Evolutionary conservation across 1,140 invertebrate genomes (phyloP).

Genomic region (Zophobas atratus): DNA sequence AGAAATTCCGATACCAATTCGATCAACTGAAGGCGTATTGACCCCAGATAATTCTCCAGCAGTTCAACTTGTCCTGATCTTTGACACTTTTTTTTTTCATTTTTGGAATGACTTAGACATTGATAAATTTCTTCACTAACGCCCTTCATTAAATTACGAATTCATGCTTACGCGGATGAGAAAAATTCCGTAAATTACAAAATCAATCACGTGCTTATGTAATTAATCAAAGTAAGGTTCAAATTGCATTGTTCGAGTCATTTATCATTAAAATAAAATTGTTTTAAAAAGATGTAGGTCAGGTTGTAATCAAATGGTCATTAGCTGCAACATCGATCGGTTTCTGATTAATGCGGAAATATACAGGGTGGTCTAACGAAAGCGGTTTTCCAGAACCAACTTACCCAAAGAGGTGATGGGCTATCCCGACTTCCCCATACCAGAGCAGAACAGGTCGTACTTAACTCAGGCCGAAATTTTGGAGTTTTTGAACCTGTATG

Average conservation of each 20-base stretch:
- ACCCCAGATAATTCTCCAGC: not conserved
- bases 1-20: conserved; percentile 7
- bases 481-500: conserved; percentile 85
- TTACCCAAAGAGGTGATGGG: conserved; percentile 87
- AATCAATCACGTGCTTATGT: conserved; percentile 42
- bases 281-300: conserved; percentile 39
- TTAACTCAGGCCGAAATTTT: conserved; percentile 85
- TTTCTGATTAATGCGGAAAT: conserved; percentile 44
- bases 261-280: conserved; percentile 50
- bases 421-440: conserved; percentile 82
- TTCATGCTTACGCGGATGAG: conserved; percentile 20
- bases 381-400: conserved; percentile 76
- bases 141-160: conserved; percentile 25
- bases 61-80: not conserved
- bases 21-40: not conserved
- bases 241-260: conserved; percentile 23
- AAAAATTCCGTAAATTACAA: conserved; percentile 46
- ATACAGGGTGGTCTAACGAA: conserved; percentile 47
- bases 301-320: conserved; percentile 36
- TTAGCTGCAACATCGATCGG: conserved; percentile 44
- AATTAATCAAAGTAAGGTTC: conserved; percentile 39
- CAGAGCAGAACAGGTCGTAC: conserved; percentile 80
- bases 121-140: conserved; percentile 13
- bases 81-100: not conserved
- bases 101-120: conserved; percentile 1